Conservation (phyloP, 1,140 invertebrate genomes). For the Thereuonema tuberculata region DNA sequence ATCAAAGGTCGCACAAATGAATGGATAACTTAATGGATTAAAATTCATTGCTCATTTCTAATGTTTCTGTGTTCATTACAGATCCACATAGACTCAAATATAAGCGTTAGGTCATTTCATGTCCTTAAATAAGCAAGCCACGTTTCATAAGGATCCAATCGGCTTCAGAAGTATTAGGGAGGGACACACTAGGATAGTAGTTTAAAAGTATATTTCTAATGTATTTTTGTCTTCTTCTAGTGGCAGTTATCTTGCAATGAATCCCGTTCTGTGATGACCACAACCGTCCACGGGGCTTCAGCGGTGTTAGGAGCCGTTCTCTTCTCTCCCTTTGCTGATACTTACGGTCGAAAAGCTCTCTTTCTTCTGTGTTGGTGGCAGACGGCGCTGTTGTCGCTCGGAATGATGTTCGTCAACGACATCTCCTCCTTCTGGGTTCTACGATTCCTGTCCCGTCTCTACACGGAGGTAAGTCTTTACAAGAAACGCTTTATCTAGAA, state of each 20-base stretch:
- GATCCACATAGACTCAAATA: too few relatives aligned
- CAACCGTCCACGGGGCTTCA: constrained; percentile 5
- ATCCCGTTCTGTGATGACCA: constrained; percentile 2
- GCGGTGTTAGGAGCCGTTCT: constrained; percentile 11
- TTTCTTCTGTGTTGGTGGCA: constrained; percentile 13
- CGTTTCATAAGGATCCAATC: too few relatives aligned
- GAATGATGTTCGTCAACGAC: constrained; percentile 8
- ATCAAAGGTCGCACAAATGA: too few relatives aligned
- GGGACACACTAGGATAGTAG: too few relatives aligned
- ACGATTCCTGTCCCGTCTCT: constrained; percentile 11
- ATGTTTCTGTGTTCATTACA: too few relatives aligned
- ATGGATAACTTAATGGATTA: too few relatives aligned
- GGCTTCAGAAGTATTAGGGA: too few relatives aligned
- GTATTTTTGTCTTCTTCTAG: too few relatives aligned
- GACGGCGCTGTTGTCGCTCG: constrained; percentile 6
- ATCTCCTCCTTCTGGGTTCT: constrained; percentile 11
- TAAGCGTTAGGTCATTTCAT: too few relatives aligned
- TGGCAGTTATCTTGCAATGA: constrained; percentile 9
- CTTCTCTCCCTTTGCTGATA: constrained; percentile 11
- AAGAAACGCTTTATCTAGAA: neutral
- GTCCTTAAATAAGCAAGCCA: too few relatives aligned
- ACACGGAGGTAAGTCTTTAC: constrained; percentile 12
- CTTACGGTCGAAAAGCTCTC: constrained; percentile 11
- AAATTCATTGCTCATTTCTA: too few relatives aligned
- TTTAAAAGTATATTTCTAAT: too few relatives aligned